Evolutionary conservation across 2,888 invertebrate species (phyloP), one percentile per base, ranked within the genome.

Genomic region (Acrobasis repandana): DNA sequence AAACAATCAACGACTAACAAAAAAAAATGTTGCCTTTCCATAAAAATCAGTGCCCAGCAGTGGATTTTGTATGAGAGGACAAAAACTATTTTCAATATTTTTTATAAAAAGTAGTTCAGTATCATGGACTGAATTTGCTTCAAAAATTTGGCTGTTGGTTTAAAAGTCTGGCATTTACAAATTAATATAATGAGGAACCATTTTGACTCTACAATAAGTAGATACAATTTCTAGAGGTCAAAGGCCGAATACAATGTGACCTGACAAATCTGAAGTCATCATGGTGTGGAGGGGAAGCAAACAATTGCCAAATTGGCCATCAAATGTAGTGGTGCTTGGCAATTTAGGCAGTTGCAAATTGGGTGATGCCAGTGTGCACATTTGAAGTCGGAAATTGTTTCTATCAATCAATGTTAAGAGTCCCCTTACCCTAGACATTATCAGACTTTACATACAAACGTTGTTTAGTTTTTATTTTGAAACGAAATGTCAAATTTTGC

Each of bases 221-320:
- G n/a, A n/a, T 14, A n/a, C 6, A 43, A n/a, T 43, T 43, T 43
- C 14, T 6, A 43, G 6, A n/a, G 43, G 43, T 43, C 43, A 43
- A 43, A 43, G 43, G 43, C 14, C 43, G n/a, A 43, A 43, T n/a
- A 43, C 10, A 43, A 43, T 14, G 43, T 1, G 38, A 43, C 43
- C 10, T 6, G 43, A 11, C 5, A 43, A 43, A 43, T 43, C 43
- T 43, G 43, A 43, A n/a, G 43, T 43, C 43, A 43, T 11, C 43
- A n/a, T 10, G 2, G 38, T 28, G 11, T 14, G 11, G 18, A 18
- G 9, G 18, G 33, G 46, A 49, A 58, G 36, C 47, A 51, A 47
- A 60, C 74, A 76, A 79, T 78, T 77, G 77, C 69, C 73, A 77
- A 74, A 79, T 77, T 75, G 74, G 56, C 61, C 67, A 63, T 68